Evolutionary conservation across 2,797 vertebrate genomes (phyloP).

Genomic region (Micrastur ruficollis): DNA sequence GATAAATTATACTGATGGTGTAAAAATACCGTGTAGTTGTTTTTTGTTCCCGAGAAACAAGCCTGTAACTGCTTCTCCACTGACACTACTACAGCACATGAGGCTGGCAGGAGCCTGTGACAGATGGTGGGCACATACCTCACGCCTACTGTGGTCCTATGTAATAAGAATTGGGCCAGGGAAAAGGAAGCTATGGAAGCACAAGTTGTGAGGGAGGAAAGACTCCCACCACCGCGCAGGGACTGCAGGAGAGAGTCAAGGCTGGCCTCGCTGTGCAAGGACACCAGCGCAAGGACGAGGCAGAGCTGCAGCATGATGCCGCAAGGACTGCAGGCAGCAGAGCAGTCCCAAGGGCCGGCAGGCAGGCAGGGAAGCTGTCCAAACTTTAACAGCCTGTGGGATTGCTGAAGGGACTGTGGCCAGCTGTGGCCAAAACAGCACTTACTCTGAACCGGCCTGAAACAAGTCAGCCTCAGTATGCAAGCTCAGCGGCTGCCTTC

Average conservation of each 20-base stretch:
- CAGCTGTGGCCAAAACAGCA: background rate
- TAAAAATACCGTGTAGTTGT: background rate
- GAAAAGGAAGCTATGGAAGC: background rate
- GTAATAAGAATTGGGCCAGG: background rate
- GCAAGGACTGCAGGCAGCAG: background rate
- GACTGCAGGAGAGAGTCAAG: background rate
- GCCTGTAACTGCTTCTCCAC: background rate
- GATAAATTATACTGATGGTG: background rate
- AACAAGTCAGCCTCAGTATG: background rate
- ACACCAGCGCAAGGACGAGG: background rate
- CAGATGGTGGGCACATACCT: slow-evolving; percentile 35
- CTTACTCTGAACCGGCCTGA: background rate
- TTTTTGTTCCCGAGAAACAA: slow-evolving; percentile 29
- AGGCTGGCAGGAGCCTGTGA: background rate
- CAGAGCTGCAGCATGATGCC: fast-evolving
- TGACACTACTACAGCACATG: background rate
- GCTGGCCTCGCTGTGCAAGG: background rate
- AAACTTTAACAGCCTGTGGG: background rate
- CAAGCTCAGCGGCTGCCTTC: background rate
- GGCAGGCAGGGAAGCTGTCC: background rate
- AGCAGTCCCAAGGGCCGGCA: background rate
- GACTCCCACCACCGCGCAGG: background rate
- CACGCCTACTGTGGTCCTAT: background rate
- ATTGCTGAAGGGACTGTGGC: background rate
- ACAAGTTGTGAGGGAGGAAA: background rate